Evolutionary conservation across 2,888 invertebrate species (phyloP), one percentile per base, ranked within the genome.

Genomic region (Scaptomyza reducta): DNA sequence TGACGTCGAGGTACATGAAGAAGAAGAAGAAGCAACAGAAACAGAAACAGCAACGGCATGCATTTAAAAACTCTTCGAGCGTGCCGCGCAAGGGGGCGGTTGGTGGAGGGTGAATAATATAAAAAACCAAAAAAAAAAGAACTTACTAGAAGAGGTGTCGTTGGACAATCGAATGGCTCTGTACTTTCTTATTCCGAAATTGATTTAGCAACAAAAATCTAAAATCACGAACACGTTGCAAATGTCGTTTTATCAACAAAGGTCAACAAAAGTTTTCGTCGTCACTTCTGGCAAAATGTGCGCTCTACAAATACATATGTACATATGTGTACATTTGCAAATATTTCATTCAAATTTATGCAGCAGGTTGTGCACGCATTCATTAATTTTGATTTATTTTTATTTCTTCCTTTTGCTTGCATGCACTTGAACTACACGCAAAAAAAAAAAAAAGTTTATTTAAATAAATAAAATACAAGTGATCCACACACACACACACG

Each of bases 391-490:
- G 38, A n/a, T 35, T 47, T 58, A 9, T 62, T 31, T 41, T 31
- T 16, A 1, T 56, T 10, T 16, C n/a, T 46, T 45, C 41, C 22
- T 56, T 50, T 61, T 58, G 29, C 41, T 22, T 57, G 25, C 58
- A 58, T 76, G 75, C 75, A 81, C 81, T 87, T 80, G 87, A 80
- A 86, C 84, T 80, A 80, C 66, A 50, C 59, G 68, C 62, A 69
- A 74, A 74, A 77, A 56, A 45, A 74, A 77, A 56, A 45, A 47
- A 53, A 50, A 64, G 60, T 66, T 66, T 78, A 83, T 86, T 88
- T 87, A 77, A 81, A 81, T 80, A 80, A 84, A 80, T 81, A 87
- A 81, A 74, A 87, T 81, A 74, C 87, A 74, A 81, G 82, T 74
- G 73, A 78, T 74, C 74, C 50, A 64, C 74, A 62, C 22, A 44